phyloP scores from a whole-genome alignment of 2,888 invertebrate species.

The Adelognathus sp. region DNA sequence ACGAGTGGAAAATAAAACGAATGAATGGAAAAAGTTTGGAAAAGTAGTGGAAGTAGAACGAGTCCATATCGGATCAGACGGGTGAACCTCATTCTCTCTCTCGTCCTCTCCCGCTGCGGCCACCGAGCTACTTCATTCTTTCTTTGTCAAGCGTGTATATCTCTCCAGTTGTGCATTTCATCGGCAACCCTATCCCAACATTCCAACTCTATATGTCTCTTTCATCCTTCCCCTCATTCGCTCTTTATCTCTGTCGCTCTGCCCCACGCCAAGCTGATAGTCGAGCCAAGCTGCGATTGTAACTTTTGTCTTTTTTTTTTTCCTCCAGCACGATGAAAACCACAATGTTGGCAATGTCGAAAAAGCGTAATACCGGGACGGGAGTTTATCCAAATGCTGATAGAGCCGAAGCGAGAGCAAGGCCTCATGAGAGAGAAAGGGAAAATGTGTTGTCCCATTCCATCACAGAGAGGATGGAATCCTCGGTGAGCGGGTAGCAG shows the following conservation, averaged over 20 bases:
- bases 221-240: neutral
- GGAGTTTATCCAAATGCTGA: constrained; percentile 76
- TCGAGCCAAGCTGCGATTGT: constrained; percentile 43
- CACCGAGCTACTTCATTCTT: neutral
- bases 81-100: constrained; percentile 4
- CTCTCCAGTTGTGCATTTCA: neutral
- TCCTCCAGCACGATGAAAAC: constrained; percentile 59
- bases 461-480: constrained; percentile 59
- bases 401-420: constrained; percentile 65
- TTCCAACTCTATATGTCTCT: constrained; percentile 14
- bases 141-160: constrained; percentile 12
- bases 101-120: constrained; percentile 62
- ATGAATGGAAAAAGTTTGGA: constrained; percentile 40
- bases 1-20: constrained; percentile 46
- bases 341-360: constrained; percentile 71
- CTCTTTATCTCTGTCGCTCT: no score
- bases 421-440: constrained; percentile 60
- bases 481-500: constrained; percentile 67
- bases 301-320: constrained; percentile 38
- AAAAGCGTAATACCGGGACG: constrained; percentile 72
- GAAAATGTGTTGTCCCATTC: constrained; percentile 63
- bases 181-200: constrained; percentile 22
- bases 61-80: constrained; percentile 48
- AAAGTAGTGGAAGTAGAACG: constrained; percentile 49
- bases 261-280: neutral